These are phyloP conservation scores for Oenanthe melanoleuca DNA, from an alignment of 2,113 vertebrate genomes.

Conservation along the genomic window DNA sequence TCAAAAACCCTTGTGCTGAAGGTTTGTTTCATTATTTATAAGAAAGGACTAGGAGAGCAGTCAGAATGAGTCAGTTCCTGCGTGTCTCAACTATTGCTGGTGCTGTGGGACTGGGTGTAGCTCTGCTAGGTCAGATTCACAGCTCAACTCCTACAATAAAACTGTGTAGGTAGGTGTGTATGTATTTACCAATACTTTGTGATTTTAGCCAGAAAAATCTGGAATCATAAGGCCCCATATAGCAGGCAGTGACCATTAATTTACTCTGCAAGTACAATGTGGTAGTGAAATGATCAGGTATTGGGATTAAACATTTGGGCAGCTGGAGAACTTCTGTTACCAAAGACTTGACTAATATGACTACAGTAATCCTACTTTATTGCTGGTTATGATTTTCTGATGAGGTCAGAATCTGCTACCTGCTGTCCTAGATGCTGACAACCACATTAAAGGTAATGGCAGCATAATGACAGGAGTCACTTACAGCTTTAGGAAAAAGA, in stretches of 20 bases:
- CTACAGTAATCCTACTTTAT: background rate
- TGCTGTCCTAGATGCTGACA: background rate
- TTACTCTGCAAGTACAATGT: background rate
- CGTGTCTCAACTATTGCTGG: fast-evolving
- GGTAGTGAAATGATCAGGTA: background rate
- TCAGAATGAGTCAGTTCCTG: background rate
- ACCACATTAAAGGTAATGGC: background rate
- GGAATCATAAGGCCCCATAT: background rate
- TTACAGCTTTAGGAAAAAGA: background rate
- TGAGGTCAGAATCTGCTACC: background rate
- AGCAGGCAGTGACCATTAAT: background rate
- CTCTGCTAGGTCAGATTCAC: background rate
- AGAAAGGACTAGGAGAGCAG: background rate
- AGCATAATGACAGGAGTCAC: background rate
- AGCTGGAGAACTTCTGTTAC: background rate
- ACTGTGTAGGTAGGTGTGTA: fast-evolving
- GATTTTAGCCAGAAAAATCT: background rate
- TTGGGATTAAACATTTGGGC: background rate
- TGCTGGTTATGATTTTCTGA: background rate
- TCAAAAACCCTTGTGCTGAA: constrained; percentile 76
- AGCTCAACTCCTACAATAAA: background rate
- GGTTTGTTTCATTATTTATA: constrained; percentile 48
- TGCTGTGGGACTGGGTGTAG: background rate
- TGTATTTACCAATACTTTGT: background rate
- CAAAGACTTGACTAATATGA: background rate